Percentiles rank a stretch among this genome's conserved stretches.
These are phyloP conservation scores for Diabrotica balteata DNA, from an alignment of 2,888 invertebrate genomes.

Conservation along the genomic window DNA sequence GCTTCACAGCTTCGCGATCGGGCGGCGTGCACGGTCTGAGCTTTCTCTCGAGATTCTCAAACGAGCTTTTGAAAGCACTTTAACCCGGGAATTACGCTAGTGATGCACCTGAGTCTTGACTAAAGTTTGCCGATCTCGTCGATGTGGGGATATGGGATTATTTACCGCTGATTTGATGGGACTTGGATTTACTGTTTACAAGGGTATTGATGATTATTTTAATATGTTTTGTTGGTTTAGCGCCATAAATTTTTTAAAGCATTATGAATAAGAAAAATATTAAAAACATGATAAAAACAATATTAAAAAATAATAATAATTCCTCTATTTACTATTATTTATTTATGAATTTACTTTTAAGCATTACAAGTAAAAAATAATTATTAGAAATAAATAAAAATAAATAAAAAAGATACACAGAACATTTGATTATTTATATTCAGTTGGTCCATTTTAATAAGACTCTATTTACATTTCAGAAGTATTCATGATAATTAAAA, in stretches of 20 bases:
- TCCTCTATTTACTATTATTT: too few species aligned
- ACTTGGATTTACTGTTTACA: conserved; percentile 2
- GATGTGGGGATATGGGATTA: conserved; percentile 22
- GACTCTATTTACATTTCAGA: too few species aligned
- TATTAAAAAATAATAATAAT: too few species aligned
- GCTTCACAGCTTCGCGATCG: conserved; percentile 14
- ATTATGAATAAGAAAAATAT: too few species aligned
- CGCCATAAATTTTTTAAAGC: background rate
- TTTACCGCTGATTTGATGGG: conserved; percentile 2
- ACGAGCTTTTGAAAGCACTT: conserved; percentile 43
- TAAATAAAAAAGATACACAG: too few species aligned
- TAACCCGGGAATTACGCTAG: conserved; percentile 50
- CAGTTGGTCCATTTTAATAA: too few species aligned
- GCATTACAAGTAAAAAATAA: too few species aligned
- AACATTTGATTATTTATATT: too few species aligned
- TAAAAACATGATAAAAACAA: too few species aligned
- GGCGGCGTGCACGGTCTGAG: conserved; percentile 46
- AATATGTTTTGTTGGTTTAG: conserved; percentile 34
- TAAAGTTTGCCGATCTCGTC: conserved; percentile 3
- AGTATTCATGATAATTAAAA: too few species aligned
- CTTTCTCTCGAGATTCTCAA: conserved; percentile 40
- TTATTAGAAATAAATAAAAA: too few species aligned
- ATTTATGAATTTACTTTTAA: too few species aligned
- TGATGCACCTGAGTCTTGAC: conserved; percentile 26
- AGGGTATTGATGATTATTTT: conserved; percentile 14